Base-by-base conservation (phyloP, 2,797 vertebrate species). In the Tangara arthus region DNA sequence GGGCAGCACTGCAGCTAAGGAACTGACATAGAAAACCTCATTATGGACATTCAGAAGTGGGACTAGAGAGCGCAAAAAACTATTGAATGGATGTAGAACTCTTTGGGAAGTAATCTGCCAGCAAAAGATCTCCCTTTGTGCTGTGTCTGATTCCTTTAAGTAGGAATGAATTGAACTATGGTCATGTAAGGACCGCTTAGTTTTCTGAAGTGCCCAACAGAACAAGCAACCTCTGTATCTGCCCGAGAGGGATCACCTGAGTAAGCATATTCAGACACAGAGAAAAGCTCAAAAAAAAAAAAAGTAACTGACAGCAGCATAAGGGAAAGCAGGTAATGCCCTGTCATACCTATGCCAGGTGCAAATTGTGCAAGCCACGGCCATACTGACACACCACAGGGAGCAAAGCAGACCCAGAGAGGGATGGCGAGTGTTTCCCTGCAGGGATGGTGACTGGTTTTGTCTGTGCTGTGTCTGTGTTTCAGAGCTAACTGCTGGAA, bases 381-480 rank as follows among this genome's bases (percentile, higher is more conserved):
- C 35, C 55, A 46, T 5, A 11, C 24, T 20, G 30, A 34, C 44
- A 68, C 30, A 34, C 3, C 35, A 30, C 12, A 50, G 35, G 44
- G 41, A 41, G 44, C 44, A 41, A 41, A 34, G 23, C 44, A 35
- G 53, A 41, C 30, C 64, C 64, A 49, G 30, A 34, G 24, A 59
- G 44, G 32, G 32, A 20, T 13, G 55, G 35, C 0, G 0, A 59
- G 35, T 8, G 24, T 3, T 59, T 12, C 20, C 46, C 44, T 42
- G 32, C 35, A 59, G 30, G 44, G 30, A 30, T 24, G 44, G 21
- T 10, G 35, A 19, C 0, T 42, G 65, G 21, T 1, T 81, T 24
- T 35, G 55, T 24, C 26, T 60, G 55, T 24, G 16, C 3, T 32
- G 39, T 35, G 49, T 13, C 17, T 26, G n/a, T 55, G 41, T 21